Conservation (phyloP, 2,797 vertebrate species). For the Halcyon badia region DNA sequence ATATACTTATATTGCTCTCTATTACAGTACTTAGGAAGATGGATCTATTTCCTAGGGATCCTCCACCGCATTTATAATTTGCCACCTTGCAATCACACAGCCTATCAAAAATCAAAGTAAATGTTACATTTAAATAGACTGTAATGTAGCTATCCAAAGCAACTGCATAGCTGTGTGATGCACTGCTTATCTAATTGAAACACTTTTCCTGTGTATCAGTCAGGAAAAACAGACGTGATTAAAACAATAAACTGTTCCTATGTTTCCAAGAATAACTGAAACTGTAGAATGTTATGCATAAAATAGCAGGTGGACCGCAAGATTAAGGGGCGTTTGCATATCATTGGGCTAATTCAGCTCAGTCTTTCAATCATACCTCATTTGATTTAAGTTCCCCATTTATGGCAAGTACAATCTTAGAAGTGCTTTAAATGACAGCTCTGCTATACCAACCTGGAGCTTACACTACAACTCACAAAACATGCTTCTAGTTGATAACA, state of each 20-base stretch:
- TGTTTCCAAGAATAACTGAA: conserved; percentile 78
- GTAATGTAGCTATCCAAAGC: background rate
- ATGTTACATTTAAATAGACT: background rate
- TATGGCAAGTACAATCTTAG: background rate
- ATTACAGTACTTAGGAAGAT: background rate
- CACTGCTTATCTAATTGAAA: conserved; percentile 78
- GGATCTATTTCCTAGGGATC: background rate
- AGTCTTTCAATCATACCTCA: background rate
- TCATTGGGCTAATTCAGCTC: conserved; percentile 4
- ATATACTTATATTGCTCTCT: background rate
- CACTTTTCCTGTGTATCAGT: conserved; percentile 79
- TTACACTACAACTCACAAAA: background rate
- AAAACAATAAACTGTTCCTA: conserved; percentile 71
- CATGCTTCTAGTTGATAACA: background rate
- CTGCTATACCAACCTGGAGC: background rate
- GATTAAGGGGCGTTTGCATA: conserved; percentile 37
- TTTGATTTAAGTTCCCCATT: conserved; percentile 1
- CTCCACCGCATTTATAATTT: background rate
- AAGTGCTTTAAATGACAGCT: background rate
- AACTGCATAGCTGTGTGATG: conserved; percentile 6
- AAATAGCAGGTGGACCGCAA: conserved; percentile 33
- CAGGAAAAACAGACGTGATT: conserved; percentile 73
- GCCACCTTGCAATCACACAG: background rate
- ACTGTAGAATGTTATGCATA: background rate
- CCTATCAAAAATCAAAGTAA: background rate